Base-by-base conservation (phyloP, 2,888 invertebrate species). In the Petrophora chlorosata region DNA sequence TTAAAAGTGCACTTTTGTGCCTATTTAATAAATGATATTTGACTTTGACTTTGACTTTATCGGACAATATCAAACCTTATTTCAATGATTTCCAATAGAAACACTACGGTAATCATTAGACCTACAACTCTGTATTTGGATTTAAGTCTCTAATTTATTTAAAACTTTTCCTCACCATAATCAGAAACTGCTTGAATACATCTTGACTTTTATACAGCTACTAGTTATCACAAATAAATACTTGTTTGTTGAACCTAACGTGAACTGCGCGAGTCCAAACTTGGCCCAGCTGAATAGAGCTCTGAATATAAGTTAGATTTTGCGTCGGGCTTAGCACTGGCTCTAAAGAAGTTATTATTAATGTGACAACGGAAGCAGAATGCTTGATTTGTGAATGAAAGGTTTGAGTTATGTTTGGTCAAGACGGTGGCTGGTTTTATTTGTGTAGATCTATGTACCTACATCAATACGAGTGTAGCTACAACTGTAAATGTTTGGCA, bases 301-400 rank as follows among this genome's bases (percentile, higher is more conserved):
- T 14, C 16, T 32, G 45, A 26, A 26, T 33, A 39, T 45, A 45
- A 39, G 45, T 45, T 14, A 45, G 38, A 28, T 29, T 45, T 39
- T 33, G 14, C 26, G 45, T 45, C 32, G 19, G 15, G 26, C 33
- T 45, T 39, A 45, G 2, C 25, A 38, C 33, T 32, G 23, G 38
- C 17, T 45, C 45, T 23, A 32, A 17, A 32, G 38, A 38, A 38
- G 9, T 32, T 23, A 32, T 45, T 38, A 32, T 38, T 45, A 39
- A 38, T 45, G 25, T 25, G 38, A 13, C 30, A 7, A 8, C 2
- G 13, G 0, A 8, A 15, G 17, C 25, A 29, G 15, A 30, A 30
- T 9, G 12, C 15, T 10, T 10, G 15, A 28, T 35, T 43, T 19
- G 28, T 23, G 42, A 34, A 34, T 42, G 26, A 42, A 32, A 41